Conservation (phyloP, 2,797 vertebrate species). For the Pampus argenteus region DNA sequence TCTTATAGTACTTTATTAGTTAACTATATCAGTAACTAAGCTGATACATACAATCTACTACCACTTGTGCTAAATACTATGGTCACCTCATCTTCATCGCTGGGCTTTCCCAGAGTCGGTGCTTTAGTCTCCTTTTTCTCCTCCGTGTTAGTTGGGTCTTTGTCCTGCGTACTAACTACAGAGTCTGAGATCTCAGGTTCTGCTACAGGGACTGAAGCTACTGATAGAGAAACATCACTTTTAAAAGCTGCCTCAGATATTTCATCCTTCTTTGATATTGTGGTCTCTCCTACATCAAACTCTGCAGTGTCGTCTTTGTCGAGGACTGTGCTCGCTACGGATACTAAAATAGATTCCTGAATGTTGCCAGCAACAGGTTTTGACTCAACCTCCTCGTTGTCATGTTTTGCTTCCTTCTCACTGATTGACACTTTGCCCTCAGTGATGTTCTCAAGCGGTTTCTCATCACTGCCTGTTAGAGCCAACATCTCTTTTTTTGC, state of each 20-base stretch:
- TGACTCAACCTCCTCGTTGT: constrained; percentile 54
- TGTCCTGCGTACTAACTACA: constrained; percentile 69
- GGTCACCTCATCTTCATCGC: constrained; percentile 83
- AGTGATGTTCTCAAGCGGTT: constrained; percentile 33
- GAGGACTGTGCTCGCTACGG: constrained; percentile 31
- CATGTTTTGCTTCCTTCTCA: constrained; percentile 50
- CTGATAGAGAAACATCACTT: constrained; percentile 47
- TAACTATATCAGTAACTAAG: constrained; percentile 3
- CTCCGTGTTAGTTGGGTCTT: constrained; percentile 55
- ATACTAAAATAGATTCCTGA: constrained; percentile 62
- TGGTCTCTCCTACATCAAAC: constrained; percentile 50
- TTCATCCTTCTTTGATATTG: constrained; percentile 43
- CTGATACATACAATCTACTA: constrained; percentile 17
- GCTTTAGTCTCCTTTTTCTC: constrained; percentile 65
- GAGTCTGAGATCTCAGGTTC: constrained; percentile 51
- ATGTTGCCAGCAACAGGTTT: constrained; percentile 52
- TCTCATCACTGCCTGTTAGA: constrained; percentile 33
- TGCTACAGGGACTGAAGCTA: constrained; percentile 55
- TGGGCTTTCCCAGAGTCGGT: constrained; percentile 70
- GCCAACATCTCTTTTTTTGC: constrained; percentile 8
- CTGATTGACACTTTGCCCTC: constrained; percentile 52
- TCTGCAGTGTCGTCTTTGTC: constrained; percentile 42
- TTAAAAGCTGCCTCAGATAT: constrained; percentile 38
- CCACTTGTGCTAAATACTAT: constrained; percentile 55
- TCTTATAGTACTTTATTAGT: too few species aligned